A percentile compares a stretch with the other conserved stretches of the same genome.
phyloP scores from a whole-genome alignment of 2,888 invertebrate genomes.

The Parasteatoda lunata region DNA sequence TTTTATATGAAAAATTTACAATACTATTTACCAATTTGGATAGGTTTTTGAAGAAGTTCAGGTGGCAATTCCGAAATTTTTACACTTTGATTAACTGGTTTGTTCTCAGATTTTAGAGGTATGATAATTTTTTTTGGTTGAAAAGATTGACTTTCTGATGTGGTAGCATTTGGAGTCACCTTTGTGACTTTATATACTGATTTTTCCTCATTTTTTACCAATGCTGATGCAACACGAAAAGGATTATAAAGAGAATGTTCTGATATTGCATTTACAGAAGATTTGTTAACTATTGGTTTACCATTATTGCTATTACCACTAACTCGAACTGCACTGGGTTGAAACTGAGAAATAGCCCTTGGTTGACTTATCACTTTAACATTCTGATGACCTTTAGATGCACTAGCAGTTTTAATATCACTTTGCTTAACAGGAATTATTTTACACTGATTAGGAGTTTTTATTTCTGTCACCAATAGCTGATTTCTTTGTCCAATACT shows the following conservation, averaged over 20 bases:
- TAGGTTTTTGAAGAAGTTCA: conserved; percentile 30
- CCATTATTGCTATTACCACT: not conserved
- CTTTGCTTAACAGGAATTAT: not conserved
- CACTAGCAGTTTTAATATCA: conserved; percentile 21
- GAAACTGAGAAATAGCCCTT: not conserved
- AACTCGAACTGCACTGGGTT: not conserved
- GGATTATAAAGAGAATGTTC: conserved; percentile 15
- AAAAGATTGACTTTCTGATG: conserved; percentile 16
- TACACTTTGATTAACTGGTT: conserved; percentile 24
- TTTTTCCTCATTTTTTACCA: conserved; percentile 38
- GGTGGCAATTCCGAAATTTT: conserved; percentile 23
- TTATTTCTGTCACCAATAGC: not conserved
- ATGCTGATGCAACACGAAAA: conserved; percentile 29
- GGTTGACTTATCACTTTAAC: not conserved
- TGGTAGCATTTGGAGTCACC: conserved; percentile 16
- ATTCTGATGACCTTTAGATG: not conserved
- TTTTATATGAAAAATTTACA: too few species aligned
- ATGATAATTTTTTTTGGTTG: not conserved
- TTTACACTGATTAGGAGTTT: not conserved
- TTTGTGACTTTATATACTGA: conserved; percentile 13
- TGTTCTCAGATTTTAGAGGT: not conserved
- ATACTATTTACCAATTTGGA: conserved; percentile 43
- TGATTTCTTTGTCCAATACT: conserved; percentile 16
- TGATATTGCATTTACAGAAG: conserved; percentile 2
- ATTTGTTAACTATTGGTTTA: conserved; percentile 5